These are phyloP conservation scores for Zosterops pallidus DNA, from an alignment of 2,113 vertebrate genomes.

Conservation along the genomic window DNA sequence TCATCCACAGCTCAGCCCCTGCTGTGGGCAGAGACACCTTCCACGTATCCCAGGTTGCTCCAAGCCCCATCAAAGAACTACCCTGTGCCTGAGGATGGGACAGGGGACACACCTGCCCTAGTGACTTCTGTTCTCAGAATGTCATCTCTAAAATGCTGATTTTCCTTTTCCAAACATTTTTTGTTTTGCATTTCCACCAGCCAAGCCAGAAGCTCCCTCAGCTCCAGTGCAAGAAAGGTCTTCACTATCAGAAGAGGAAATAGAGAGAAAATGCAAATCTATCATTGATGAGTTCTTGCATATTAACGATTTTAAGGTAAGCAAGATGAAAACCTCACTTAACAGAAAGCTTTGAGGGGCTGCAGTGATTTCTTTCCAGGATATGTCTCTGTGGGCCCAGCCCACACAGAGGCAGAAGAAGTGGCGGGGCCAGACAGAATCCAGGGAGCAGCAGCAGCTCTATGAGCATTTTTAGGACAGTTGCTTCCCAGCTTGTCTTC, in stretches of 20 bases:
- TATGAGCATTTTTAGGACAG: not conserved
- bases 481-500: not conserved
- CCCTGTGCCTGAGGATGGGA: not conserved
- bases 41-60: not conserved
- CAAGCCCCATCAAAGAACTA: not conserved
- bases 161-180: not conserved
- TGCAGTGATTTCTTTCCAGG: not conserved
- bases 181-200: conserved; percentile 43
- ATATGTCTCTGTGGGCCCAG: not conserved
- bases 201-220: conserved; percentile 79
- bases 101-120: not conserved
- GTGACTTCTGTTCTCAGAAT: not conserved
- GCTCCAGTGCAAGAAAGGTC: conserved; percentile 74
- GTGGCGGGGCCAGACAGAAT: fast-evolving
- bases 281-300: conserved; percentile 98
- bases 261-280: conserved; percentile 90
- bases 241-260: conserved; percentile 84
- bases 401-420: not conserved
- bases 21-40: not conserved
- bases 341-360: not conserved
- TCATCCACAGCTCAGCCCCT: not conserved
- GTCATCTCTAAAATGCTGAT: not conserved
- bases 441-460: not conserved
- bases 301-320: conserved; percentile 96
- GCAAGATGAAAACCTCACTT: not conserved